Percentiles rank a stretch among this genome's conserved stretches.
These are phyloP conservation scores for Campylorhamphus procurvoides DNA, from an alignment of 2,113 vertebrate species.

Conservation along the genomic window DNA sequence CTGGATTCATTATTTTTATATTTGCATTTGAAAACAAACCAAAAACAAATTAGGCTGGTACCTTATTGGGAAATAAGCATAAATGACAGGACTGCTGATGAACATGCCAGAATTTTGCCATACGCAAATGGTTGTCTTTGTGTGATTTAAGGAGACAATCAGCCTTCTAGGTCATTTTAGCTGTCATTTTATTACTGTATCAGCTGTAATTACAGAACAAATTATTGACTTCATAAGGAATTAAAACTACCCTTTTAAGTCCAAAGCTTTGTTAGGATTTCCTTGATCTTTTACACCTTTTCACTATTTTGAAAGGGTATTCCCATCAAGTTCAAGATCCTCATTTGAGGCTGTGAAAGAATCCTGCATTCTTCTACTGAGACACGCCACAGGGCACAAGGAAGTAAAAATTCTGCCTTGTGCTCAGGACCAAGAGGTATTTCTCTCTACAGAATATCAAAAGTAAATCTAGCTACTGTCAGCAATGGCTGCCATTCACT, in stretches of 20 bases:
- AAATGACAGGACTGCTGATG: neutral
- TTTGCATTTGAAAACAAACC: neutral
- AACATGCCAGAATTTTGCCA: neutral
- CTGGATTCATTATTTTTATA: neutral
- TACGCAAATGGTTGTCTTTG: neutral
- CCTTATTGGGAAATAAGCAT: neutral
- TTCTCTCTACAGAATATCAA: neutral
- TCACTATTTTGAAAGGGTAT: neutral
- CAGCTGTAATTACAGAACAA: neutral
- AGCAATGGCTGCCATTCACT: neutral
- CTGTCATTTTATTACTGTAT: conserved; percentile 14
- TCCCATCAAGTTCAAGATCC: neutral
- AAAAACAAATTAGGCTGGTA: neutral
- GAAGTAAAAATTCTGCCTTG: neutral
- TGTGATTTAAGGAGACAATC: neutral
- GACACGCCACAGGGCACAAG: neutral
- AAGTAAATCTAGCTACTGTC: neutral
- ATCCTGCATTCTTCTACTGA: neutral
- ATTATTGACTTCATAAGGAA: conserved; percentile 6
- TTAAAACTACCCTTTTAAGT: conserved; percentile 1
- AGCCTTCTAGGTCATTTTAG: conserved; percentile 23
- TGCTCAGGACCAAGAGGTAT: neutral
- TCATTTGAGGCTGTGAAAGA: neutral
- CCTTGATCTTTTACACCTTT: neutral
- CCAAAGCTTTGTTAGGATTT: neutral